Percentiles rank a stretch among this genome's conserved stretches.
Conservation (phyloP, 2,797 vertebrate genomes). For the Picus viridis region DNA sequence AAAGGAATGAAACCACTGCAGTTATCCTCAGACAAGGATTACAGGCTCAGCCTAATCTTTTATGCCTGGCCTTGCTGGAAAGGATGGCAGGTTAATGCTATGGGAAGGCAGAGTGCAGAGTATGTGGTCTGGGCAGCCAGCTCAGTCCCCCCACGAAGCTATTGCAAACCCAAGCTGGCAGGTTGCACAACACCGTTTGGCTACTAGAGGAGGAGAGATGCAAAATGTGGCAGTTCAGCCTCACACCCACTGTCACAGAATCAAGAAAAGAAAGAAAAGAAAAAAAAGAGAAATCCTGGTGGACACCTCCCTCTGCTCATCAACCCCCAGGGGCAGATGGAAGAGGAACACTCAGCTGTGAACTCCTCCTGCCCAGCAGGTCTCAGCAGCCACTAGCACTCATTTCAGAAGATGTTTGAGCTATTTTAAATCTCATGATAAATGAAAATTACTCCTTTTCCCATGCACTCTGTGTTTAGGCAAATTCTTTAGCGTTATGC, state of each 20-base stretch:
- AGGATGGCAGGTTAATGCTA: accelerated
- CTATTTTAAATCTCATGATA: background rate
- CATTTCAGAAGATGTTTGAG: background rate
- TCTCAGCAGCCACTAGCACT: background rate
- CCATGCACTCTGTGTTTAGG: background rate
- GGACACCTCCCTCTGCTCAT: background rate
- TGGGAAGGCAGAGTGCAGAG: background rate
- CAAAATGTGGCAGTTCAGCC: background rate
- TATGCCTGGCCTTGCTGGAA: background rate
- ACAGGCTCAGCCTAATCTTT: background rate
- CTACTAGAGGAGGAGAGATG: background rate
- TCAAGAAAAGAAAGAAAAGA: background rate
- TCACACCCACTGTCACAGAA: background rate
- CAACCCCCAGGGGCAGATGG: background rate
- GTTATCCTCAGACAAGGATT: background rate
- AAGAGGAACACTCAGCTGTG: background rate
- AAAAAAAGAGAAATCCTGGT: background rate
- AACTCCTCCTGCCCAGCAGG: background rate
- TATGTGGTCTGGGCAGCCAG: background rate
- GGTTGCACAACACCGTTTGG: background rate
- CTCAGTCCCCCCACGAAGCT: accelerated
- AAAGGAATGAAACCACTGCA: background rate
- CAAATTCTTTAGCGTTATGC: background rate
- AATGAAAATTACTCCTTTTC: background rate
- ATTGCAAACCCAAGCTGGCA: accelerated